phyloP scores from a whole-genome alignment of 2,113 vertebrate species.

The Elephas maximus region DNA sequence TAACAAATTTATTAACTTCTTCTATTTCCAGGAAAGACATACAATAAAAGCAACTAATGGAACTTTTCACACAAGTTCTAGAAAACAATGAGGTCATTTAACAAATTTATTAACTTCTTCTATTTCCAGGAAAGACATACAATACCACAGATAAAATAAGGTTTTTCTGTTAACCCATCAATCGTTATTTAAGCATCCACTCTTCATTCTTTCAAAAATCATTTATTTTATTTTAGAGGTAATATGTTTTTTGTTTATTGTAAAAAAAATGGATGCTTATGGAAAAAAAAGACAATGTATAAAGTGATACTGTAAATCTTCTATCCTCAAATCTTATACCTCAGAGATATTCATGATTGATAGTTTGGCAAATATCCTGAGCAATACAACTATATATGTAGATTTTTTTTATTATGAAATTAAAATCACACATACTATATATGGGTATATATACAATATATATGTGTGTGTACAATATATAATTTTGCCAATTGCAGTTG shows the following conservation, averaged over 20 bases:
- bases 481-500: neutral
- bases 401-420: neutral
- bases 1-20: neutral
- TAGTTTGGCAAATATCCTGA: neutral
- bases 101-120: neutral
- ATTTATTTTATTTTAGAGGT: neutral
- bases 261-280: neutral
- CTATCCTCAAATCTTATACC: neutral
- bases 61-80: no score
- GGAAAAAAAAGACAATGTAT: neutral
- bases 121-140: neutral
- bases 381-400: neutral
- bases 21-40: neutral
- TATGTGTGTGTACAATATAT: neutral
- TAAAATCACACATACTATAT: neutral
- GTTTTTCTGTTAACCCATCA: neutral
- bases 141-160: neutral
- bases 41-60: neutral
- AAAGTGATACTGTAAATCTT: neutral
- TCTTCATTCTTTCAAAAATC: neutral
- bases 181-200: neutral
- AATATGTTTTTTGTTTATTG: neutral
- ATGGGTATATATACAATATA: neutral
- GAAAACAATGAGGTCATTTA: constrained; percentile 1
- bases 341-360: neutral